These are phyloP conservation scores for Drosophila cognata DNA, from an alignment of 2,888 invertebrate genomes.

Conservation along the genomic window DNA sequence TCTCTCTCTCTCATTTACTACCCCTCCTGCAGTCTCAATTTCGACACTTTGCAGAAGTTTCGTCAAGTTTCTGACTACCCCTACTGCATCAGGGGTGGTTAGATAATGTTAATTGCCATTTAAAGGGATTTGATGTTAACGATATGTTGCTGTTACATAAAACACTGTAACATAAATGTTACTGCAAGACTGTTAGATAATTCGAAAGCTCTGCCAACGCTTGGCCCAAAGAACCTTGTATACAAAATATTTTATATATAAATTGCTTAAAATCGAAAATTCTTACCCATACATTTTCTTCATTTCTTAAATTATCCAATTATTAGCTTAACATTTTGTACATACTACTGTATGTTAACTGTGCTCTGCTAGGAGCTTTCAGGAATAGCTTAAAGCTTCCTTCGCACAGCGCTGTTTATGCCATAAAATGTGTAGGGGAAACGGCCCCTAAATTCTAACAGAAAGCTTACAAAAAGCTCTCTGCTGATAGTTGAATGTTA, in stretches of 20 bases:
- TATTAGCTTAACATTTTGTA: background rate
- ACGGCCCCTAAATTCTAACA: slow-evolving; percentile 12
- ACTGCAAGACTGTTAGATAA: background rate
- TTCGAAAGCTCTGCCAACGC: background rate
- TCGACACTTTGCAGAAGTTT: slow-evolving; percentile 52
- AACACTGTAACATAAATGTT: background rate
- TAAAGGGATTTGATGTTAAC: background rate
- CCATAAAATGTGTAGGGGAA: slow-evolving; percentile 43
- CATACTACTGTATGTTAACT: background rate
- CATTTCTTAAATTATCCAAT: background rate
- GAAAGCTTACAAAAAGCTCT: slow-evolving; percentile 31
- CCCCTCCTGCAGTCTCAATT: slow-evolving; percentile 27
- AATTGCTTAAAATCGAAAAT: background rate
- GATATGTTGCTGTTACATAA: background rate
- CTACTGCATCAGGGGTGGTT: slow-evolving; percentile 57
- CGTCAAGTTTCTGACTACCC: slow-evolving; percentile 61
- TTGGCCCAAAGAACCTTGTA: background rate
- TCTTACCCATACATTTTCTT: background rate
- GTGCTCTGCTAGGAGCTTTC: background rate
- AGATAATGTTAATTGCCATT: slow-evolving; percentile 57
- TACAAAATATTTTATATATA: background rate
- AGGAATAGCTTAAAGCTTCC: slow-evolving; percentile 33
- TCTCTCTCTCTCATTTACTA: slow-evolving; percentile 17
- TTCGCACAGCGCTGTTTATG: background rate
- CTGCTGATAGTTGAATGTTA: slow-evolving; percentile 9